A percentile compares a stretch with the other conserved stretches of the same genome.
Conservation (phyloP, 2,888 invertebrate species). For the Philopedon plagiatum region DNA sequence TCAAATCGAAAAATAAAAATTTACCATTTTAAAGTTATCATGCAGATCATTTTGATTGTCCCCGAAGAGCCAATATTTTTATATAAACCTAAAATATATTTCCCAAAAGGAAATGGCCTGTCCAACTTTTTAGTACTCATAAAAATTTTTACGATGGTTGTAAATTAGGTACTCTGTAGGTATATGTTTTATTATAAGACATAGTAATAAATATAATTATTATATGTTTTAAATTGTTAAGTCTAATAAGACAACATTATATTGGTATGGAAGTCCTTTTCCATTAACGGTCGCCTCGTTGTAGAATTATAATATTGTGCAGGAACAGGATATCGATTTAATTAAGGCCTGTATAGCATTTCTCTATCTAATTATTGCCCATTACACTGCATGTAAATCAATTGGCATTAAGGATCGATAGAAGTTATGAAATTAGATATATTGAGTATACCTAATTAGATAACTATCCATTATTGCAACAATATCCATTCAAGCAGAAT, state of each 20-base stretch:
- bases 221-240: not conserved
- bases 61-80: not conserved
- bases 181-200: not conserved
- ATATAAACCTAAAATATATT: not conserved
- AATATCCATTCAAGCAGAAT: too few relatives aligned
- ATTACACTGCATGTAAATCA: not conserved
- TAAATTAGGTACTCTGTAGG: not conserved
- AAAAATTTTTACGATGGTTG: not conserved
- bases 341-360: conserved; percentile 2
- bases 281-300: not conserved
- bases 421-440: too few relatives aligned
- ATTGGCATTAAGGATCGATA: too few relatives aligned
- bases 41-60: not conserved
- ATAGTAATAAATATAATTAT: not conserved
- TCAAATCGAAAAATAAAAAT: too few relatives aligned
- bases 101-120: not conserved
- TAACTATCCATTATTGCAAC: too few relatives aligned
- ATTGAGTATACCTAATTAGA: too few relatives aligned
- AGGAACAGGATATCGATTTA: conserved; percentile 10
- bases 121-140: not conserved
- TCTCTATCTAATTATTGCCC: not conserved
- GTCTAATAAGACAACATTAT: not conserved
- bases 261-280: not conserved
- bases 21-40: too few relatives aligned
- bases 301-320: not conserved